A percentile compares a stretch with the other conserved stretches of the same genome.
phyloP scores from a whole-genome alignment of 2,888 invertebrate genomes.

The Andricus quercusramuli region DNA sequence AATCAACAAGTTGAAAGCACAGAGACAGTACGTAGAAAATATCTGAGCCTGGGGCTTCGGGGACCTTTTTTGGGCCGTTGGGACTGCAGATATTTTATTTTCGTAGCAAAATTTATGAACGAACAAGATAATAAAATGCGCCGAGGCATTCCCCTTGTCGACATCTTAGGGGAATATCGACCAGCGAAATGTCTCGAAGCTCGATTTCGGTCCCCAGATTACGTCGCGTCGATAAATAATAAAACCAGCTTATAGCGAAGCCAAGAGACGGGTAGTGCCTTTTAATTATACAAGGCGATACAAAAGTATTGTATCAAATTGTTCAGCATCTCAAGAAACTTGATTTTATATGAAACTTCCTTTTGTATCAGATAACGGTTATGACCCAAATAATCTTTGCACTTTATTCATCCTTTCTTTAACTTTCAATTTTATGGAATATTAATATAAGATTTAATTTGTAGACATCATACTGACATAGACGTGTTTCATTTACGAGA shows the following conservation, averaged over 20 bases:
- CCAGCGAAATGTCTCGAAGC: conserved; percentile 56
- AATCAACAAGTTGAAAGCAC: conserved; percentile 20
- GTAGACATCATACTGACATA: background rate
- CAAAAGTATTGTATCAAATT: conserved; percentile 32
- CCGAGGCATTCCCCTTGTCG: conserved; percentile 61
- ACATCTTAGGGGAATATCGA: conserved; percentile 63
- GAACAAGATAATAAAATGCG: conserved; percentile 74
- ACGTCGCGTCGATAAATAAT: conserved; percentile 67
- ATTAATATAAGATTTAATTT: background rate
- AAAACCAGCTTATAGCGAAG: conserved; percentile 59
- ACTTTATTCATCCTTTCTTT: conserved; percentile 1
- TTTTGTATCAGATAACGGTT: conserved; percentile 1
- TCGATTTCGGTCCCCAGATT: conserved; percentile 63
- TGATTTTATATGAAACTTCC: conserved; percentile 15
- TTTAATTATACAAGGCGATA: conserved; percentile 48
- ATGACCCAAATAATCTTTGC: background rate
- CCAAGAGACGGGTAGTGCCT: conserved; percentile 32
- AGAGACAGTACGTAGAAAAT: conserved; percentile 32
- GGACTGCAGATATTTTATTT: conserved; percentile 69
- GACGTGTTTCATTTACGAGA: background rate
- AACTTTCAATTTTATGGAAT: background rate
- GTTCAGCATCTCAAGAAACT: conserved; percentile 25
- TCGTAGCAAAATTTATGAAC: conserved; percentile 74
- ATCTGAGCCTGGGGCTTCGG: conserved; percentile 13
- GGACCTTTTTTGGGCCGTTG: conserved; percentile 51